Conservation (phyloP, 2,888 invertebrate genomes). For the Neelides folsomi region DNA sequence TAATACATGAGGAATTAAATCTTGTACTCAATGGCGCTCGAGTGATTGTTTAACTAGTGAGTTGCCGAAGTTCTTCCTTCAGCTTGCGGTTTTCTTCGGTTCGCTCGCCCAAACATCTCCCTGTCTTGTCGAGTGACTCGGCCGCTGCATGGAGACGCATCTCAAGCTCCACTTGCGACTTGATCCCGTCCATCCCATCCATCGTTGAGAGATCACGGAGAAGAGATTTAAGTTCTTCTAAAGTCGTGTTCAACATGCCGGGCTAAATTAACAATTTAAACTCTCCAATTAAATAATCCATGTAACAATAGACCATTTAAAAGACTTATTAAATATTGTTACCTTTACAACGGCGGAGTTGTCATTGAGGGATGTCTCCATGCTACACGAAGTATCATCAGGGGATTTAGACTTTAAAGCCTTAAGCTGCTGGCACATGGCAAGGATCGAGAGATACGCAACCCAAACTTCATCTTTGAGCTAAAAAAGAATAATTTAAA, state of each 20-base stretch:
- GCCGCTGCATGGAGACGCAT: slow-evolving; percentile 39
- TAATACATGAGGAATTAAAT: slow-evolving; percentile 7
- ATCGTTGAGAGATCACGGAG: slow-evolving; percentile 37
- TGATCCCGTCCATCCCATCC: slow-evolving; percentile 24
- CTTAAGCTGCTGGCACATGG: slow-evolving; percentile 37
- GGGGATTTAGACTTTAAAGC: slow-evolving; percentile 23
- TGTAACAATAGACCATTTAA: too few relatives aligned
- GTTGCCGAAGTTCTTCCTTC: slow-evolving; percentile 61
- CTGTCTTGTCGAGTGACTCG: slow-evolving; percentile 53
- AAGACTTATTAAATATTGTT: too few relatives aligned
- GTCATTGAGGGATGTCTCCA: slow-evolving; percentile 31
- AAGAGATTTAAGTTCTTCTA: slow-evolving; percentile 37
- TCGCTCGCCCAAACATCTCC: slow-evolving; percentile 58
- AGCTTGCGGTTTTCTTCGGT: slow-evolving; percentile 68
- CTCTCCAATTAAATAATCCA: too few relatives aligned
- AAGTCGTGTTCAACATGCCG: slow-evolving; percentile 36
- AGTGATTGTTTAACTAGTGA: slow-evolving; percentile 53
- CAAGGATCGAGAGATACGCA: slow-evolving; percentile 39
- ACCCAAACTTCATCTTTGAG: slow-evolving; percentile 40
- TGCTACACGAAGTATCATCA: slow-evolving; percentile 27
- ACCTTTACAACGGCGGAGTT: slow-evolving; percentile 27
- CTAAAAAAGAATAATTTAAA: slow-evolving; percentile 33
- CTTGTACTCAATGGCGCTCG: not conserved
- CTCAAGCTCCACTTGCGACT: slow-evolving; percentile 35
- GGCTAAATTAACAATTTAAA: slow-evolving; percentile 39